A percentile compares a stretch with the other conserved stretches of the same genome.
Conservation (phyloP, 2,888 invertebrate species). For the Leptinotarsa haldemani region DNA sequence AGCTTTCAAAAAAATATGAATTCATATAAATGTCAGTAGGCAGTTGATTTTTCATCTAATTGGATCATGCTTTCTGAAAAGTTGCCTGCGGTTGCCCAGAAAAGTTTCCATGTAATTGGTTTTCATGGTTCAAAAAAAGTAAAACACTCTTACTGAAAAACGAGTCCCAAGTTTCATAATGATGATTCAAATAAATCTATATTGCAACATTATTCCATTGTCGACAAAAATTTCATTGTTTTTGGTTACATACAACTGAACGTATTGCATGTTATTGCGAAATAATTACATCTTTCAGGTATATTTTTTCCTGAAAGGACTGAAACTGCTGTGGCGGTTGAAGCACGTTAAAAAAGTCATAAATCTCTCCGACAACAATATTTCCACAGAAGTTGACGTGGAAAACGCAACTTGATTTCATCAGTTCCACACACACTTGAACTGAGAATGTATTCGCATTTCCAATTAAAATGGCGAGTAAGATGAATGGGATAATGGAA, state of each 20-base stretch:
- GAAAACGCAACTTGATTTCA: slow-evolving; percentile 21
- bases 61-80: too few relatives aligned
- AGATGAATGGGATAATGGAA: slow-evolving; percentile 27
- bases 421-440: slow-evolving; percentile 19
- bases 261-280: slow-evolving; percentile 4
- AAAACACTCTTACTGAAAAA: too few relatives aligned
- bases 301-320: slow-evolving; percentile 13
- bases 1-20: too few relatives aligned
- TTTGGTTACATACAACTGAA: neutral
- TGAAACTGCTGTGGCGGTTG: neutral
- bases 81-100: too few relatives aligned
- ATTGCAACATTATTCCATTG: neutral
- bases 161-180: too few relatives aligned
- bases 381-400: slow-evolving; percentile 10
- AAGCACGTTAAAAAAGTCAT: slow-evolving; percentile 21
- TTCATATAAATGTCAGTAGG: too few relatives aligned
- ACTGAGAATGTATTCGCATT: slow-evolving; percentile 9
- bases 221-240: neutral
- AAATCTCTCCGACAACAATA: slow-evolving; percentile 13
- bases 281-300: slow-evolving; percentile 8
- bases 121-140: too few relatives aligned
- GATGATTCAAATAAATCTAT: too few relatives aligned
- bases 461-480: slow-evolving; percentile 27
- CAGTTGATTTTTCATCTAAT: too few relatives aligned
- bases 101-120: too few relatives aligned